Evolutionary conservation across 1,140 invertebrate species (phyloP), one percentile per base, ranked within the genome.

Genomic region (Maconellicoccus hirsutus): DNA sequence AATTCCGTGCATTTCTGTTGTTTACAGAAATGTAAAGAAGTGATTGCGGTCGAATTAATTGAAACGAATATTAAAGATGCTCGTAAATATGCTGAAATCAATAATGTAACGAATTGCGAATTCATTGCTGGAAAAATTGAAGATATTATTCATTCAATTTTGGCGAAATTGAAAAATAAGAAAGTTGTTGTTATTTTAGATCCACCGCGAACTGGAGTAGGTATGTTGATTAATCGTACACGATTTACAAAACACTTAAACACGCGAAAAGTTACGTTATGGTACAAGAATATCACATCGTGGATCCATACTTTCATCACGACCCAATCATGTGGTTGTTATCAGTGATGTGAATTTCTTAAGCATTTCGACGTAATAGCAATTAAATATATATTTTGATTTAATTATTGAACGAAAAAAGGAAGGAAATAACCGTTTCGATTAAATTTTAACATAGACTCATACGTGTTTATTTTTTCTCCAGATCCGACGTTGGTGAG

Each of bases 101-200:
- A 98, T 81, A 81, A 84, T 70, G 84, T 89, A 22, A 80, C 80
- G n/a, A 98, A 97, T 81, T 88, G 88, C 74, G 86, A 90, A 74
- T 98, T 96, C 81, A 89, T 92, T 76, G 84, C 87, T 74, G 94
- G 94, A 0, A 91, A 91, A 79, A 95, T 94, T 1, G 95, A 98
- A 82, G 89, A 94, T 77, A 85, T 91, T 33, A 84, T 98, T 74
- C 83, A 84, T 1, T 83, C 86, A 1, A 85, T 94, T 22, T 82
- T 89, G 74, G 82, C 83, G 4, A 80, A 86, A 74, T 81, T 84
- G 0, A 76, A 79, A 1, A 72, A 70, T 19, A 72, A 73, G 29
- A 85, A 88, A 73, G 82, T 96, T 16, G 85, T 96, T 33, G 95
- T 94, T 2, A 85, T 98, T 42, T 88, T 98, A 0, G 96, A 98